Conservation (phyloP, 2,797 vertebrate species). For the Poecilia gillii region DNA sequence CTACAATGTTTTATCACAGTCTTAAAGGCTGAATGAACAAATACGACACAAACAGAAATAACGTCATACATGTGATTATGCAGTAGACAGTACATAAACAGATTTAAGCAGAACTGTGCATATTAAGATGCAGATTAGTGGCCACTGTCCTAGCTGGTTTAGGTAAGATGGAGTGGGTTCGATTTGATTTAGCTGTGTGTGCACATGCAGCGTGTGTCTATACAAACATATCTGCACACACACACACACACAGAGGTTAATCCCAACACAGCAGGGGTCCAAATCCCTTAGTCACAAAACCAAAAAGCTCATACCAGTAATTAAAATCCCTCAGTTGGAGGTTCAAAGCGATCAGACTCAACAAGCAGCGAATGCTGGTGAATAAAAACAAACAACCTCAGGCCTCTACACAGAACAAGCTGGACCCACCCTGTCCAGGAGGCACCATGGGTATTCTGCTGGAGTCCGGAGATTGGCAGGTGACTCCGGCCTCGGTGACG, state of each 20-base stretch:
- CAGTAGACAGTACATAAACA: not conserved
- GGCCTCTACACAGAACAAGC: not conserved
- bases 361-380: not conserved
- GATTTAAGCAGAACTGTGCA: conserved; percentile 14
- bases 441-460: conserved; percentile 80
- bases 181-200: conserved; percentile 22
- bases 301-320: conserved; percentile 30
- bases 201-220: not conserved
- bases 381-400: not conserved
- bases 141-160: conserved; percentile 32
- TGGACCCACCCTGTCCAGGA: conserved; percentile 86
- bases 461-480: conserved; percentile 88
- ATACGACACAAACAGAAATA: not conserved
- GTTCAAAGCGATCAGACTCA: not conserved
- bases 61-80: not conserved
- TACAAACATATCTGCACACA: not conserved
- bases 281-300: conserved; percentile 22
- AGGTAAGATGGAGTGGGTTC: conserved; percentile 30
- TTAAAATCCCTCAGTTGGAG: not conserved
- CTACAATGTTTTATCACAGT: not conserved
- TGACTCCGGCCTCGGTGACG: conserved; percentile 84
- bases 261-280: conserved; percentile 3
- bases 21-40: not conserved
- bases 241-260: not conserved
- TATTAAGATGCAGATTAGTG: conserved; percentile 44